Conservation (phyloP, 92 coral and sea anemone species). For the Palythoa grandiflora region DNA sequence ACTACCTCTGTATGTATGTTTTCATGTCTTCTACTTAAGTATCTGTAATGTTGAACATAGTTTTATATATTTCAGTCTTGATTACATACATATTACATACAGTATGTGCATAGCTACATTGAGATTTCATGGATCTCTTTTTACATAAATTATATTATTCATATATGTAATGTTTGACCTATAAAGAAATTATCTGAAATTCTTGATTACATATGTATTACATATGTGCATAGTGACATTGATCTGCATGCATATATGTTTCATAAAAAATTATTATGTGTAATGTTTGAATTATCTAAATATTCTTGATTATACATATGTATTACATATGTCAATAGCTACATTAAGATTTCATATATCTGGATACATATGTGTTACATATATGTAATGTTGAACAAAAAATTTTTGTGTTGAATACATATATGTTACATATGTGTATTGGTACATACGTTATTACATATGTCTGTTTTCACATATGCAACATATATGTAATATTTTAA, state of each 20-base stretch:
- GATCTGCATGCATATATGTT: background rate
- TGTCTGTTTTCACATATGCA: background rate
- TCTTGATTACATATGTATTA: conserved; percentile 10
- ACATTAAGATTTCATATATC: background rate
- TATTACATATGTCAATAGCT: background rate
- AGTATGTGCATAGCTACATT: background rate
- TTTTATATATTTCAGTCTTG: no score
- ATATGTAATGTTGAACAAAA: background rate
- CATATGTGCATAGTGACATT: background rate
- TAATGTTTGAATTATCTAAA: background rate
- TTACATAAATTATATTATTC: background rate
- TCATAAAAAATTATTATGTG: background rate
- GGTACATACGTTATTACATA: no score
- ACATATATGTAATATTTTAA: conserved; percentile 5
- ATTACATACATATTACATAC: background rate
- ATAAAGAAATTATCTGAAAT: background rate
- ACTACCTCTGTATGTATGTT: background rate
- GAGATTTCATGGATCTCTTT: background rate
- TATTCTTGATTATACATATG: background rate
- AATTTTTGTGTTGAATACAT: background rate
- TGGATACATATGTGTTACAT: background rate
- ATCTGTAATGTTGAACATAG: background rate
- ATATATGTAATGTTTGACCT: background rate
- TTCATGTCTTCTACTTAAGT: background rate
- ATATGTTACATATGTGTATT: background rate